These are phyloP conservation scores for Alaudala cheleensis DNA, from an alignment of 2,113 vertebrate genomes.

Conservation along the genomic window DNA sequence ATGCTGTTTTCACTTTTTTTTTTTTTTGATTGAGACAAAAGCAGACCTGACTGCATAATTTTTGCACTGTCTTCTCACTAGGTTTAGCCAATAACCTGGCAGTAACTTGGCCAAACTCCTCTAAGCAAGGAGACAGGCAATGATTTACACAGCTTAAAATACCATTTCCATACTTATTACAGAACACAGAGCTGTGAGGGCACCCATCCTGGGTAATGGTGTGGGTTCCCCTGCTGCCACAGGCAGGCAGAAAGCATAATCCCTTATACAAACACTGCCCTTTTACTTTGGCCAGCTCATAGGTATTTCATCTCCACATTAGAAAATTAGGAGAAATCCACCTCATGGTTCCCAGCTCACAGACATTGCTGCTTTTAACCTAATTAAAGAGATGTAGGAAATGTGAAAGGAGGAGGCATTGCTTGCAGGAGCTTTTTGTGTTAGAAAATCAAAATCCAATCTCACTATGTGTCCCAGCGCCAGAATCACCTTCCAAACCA, in stretches of 20 bases:
- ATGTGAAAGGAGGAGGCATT: not conserved
- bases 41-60: not conserved
- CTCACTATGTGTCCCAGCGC: rapidly evolving
- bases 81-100: not conserved
- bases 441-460: not conserved
- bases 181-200: not conserved
- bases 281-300: not conserved
- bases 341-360: not conserved
- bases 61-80: not conserved
- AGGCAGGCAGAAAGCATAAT: not conserved
- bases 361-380: not conserved
- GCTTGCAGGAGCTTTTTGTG: not conserved
- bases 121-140: not conserved
- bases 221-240: not conserved
- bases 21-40: not conserved
- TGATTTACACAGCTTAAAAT: not conserved
- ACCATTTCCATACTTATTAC: not conserved
- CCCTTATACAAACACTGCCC: not conserved
- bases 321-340: not conserved
- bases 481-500: not conserved
- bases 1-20: not conserved
- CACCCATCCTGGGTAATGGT: not conserved
- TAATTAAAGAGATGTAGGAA: not conserved
- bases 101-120: not conserved
- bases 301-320: not conserved